Percentiles rank a stretch among this genome's conserved stretches.
Evolutionary conservation across 1,140 invertebrate species (phyloP).

Genomic region (Hestina assimilis): DNA sequence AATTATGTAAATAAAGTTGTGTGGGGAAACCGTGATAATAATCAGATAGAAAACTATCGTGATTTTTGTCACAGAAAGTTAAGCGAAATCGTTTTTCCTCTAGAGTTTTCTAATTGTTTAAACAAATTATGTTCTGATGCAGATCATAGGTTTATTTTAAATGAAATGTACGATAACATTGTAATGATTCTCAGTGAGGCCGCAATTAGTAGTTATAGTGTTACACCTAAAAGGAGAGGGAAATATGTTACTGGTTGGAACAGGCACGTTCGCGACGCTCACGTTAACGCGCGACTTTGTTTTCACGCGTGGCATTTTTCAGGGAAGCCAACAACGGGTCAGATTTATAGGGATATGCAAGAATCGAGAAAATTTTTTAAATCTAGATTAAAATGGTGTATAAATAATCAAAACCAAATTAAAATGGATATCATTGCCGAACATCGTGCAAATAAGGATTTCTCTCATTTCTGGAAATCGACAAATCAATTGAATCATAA

Average conservation of each 20-base stretch:
- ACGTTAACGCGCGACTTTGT: neutral
- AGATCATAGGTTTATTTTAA: neutral
- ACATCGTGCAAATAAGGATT: neutral
- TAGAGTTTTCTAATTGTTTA: neutral
- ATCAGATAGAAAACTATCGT: neutral
- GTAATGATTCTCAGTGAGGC: neutral
- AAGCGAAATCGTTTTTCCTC: neutral
- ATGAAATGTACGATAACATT: neutral
- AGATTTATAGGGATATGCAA: conserved; percentile 1
- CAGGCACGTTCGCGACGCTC: neutral
- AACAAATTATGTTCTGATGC: neutral
- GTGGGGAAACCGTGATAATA: neutral
- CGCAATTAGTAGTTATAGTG: neutral
- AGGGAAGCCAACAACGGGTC: neutral
- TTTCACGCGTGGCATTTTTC: neutral
- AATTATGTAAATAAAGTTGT: neutral
- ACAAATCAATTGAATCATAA: neutral
- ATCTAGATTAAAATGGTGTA: neutral
- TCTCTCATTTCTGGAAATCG: conserved; percentile 6
- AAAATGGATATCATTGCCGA: conserved; percentile 11
- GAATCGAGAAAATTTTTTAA: neutral
- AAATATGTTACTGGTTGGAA: conserved; percentile 2
- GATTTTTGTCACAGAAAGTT: neutral
- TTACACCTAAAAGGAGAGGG: neutral
- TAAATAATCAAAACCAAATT: conserved; percentile 11